phyloP scores from a whole-genome alignment of 2,888 invertebrate genomes.

The Zelleria hepariella region DNA sequence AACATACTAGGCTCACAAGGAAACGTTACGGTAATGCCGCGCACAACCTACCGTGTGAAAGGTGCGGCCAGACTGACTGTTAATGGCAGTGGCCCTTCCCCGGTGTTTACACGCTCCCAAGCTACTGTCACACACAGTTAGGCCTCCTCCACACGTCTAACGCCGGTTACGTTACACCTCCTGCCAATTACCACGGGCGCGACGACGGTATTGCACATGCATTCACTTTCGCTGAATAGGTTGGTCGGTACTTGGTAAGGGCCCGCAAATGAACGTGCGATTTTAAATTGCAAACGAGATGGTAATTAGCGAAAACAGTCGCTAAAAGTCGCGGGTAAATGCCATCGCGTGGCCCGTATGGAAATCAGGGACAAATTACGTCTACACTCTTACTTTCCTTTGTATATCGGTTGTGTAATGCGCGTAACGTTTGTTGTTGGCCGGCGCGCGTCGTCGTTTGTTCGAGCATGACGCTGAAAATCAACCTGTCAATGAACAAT shows the following conservation, averaged over 20 bases:
- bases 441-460: neutral
- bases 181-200: constrained; percentile 48
- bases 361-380: constrained; percentile 68
- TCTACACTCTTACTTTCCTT: constrained; percentile 61
- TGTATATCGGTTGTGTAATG: constrained; percentile 31
- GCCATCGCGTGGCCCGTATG: constrained; percentile 42
- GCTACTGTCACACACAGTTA: constrained; percentile 21
- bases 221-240: constrained; percentile 42
- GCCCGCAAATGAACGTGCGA: constrained; percentile 27
- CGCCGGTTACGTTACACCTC: constrained; percentile 35
- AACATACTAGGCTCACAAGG: neutral
- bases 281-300: constrained; percentile 70
- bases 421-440: constrained; percentile 2
- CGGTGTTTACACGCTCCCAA: neutral
- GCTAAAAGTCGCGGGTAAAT: constrained; percentile 55
- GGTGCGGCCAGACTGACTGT: neutral
- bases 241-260: constrained; percentile 17
- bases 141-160: constrained; percentile 31
- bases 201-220: constrained; percentile 42
- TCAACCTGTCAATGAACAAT: neutral
- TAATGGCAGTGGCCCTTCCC: neutral
- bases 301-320: constrained; percentile 66
- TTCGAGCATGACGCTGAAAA: neutral
- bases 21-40: neutral
- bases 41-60: neutral